These are phyloP conservation scores for Sceloporus tristichus DNA, from an alignment of 2,113 vertebrate species.

Conservation along the genomic window DNA sequence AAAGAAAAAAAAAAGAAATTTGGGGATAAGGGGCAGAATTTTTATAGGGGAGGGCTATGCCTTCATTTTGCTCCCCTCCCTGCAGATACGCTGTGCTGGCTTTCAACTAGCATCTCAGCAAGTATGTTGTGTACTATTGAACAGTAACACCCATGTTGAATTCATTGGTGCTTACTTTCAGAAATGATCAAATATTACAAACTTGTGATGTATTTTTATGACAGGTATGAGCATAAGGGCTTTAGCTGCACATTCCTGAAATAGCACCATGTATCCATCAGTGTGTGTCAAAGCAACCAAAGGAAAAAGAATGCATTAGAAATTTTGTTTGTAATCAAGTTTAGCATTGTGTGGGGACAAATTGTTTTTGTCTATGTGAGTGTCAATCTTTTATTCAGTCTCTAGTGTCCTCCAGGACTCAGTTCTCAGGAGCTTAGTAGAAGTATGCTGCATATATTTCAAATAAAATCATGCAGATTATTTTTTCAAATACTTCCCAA, in stretches of 20 bases:
- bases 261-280: neutral
- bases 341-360: neutral
- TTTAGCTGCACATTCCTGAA: neutral
- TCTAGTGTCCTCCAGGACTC: neutral
- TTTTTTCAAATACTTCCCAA: neutral
- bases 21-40: too few relatives aligned
- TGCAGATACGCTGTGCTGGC: too few relatives aligned
- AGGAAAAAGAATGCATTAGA: neutral
- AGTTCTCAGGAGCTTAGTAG: neutral
- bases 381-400: neutral
- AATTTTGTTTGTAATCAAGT: slow-evolving; percentile 4
- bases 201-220: neutral
- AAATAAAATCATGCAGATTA: slow-evolving; percentile 24
- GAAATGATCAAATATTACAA: neutral
- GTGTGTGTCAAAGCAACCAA: neutral
- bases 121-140: too few relatives aligned
- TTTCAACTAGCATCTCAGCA: too few relatives aligned
- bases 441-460: slow-evolving; percentile 1
- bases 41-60: too few relatives aligned
- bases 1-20: too few relatives aligned
- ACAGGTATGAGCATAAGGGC: neutral
- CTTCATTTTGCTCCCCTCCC: too few relatives aligned
- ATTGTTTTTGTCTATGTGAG: neutral
- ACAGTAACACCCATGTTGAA: too few relatives aligned
- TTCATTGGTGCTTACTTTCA: too few relatives aligned